Base-by-base conservation (phyloP, 2,888 invertebrate species). In the Agonopterix heracliana region DNA sequence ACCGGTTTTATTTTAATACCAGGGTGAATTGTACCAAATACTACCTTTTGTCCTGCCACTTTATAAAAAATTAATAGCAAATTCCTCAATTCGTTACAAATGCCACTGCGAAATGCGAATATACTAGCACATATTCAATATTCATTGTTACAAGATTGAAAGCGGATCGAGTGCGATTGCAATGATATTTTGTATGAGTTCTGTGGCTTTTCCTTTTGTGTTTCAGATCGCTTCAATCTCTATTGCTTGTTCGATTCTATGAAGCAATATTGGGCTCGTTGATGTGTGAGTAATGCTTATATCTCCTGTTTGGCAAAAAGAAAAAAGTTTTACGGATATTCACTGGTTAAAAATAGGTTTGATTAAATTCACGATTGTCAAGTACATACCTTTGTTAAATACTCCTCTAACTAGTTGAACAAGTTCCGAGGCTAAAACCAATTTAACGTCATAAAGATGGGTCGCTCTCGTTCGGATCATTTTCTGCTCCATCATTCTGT, bases 401-500 rank as follows among this genome's bases (percentile, higher is more conserved):
- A 55, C 41, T 35, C 46, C 49, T 38, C 47, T 51, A 52, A 59
- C 50, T 57, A 64, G 60, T 53, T 71, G 62, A 66, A 66, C 66
- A 67, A 64, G 68, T 71, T 63, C 46, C 57, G 53, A 56, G 54
- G 52, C 58, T 55, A 56, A 64, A 64, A 64, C 63, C 66, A 73
- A 73, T 74, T 74, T 66, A 59, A 56, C 61, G 55, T 65, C 60
- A 57, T 66, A 68, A 72, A 69, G 64, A 65, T 59, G 63, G 60
- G 58, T 61, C 57, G 60, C 60, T 61, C 56, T 60, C 61, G 61
- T 57, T 38, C 60, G 63, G 68, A 73, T 74, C 64, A 71, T 72
- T 75, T 74, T 73, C 67, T 70, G 68, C 70, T 69, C 64, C 64
- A 70, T 72, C 70, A 66, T 74, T 60, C 61, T 57, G 58, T 48